Percentiles rank a stretch among this genome's conserved stretches.
Evolutionary conservation across 2,113 vertebrate species (phyloP).

Genomic region (Sclerurus mexicanus): DNA sequence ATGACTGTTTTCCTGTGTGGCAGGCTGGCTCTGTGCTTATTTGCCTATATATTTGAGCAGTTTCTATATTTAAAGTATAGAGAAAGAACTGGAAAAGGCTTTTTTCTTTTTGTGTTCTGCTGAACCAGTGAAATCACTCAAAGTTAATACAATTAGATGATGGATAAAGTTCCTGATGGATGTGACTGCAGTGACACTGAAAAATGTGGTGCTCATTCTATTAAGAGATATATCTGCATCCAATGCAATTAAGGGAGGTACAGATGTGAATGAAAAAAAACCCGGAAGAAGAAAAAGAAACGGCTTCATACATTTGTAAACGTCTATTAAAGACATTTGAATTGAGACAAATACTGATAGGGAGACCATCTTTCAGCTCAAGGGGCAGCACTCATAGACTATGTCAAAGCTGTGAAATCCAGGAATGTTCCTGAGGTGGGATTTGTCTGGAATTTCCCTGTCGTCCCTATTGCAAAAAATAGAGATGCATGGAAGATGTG

Average conservation of each 20-base stretch:
- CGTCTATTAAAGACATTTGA: neutral
- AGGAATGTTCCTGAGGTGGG: neutral
- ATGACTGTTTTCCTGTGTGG: neutral
- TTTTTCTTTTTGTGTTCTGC: neutral
- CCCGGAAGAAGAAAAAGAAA: neutral
- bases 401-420: neutral
- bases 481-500: neutral
- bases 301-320: neutral
- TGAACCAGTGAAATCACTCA: slow-evolving; percentile 31
- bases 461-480: neutral
- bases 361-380: neutral
- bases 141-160: slow-evolving; percentile 45
- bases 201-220: neutral
- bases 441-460: neutral
- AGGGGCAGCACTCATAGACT: neutral
- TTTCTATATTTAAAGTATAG: neutral
- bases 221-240: slow-evolving; percentile 20
- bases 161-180: slow-evolving; percentile 1
- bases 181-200: slow-evolving; percentile 13
- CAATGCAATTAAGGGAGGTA: neutral
- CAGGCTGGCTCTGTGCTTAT: neutral
- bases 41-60: neutral
- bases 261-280: slow-evolving; percentile 8
- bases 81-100: neutral
- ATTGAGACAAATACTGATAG: neutral